phyloP scores from a whole-genome alignment of 1,140 invertebrate genomes.

The Heliconius hermathena region DNA sequence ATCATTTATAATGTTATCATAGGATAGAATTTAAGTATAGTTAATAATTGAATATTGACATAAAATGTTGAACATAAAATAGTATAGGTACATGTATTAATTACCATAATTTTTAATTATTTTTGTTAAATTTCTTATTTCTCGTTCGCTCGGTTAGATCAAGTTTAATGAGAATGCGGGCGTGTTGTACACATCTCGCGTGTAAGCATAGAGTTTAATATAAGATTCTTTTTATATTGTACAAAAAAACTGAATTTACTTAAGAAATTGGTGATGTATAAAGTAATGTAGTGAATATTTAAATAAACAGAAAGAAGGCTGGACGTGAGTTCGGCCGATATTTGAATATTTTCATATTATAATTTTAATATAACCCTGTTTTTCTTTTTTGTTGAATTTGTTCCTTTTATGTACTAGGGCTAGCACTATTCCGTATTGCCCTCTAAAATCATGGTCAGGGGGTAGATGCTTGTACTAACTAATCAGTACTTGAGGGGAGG shows the following conservation, averaged over 20 bases:
- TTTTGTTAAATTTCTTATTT: constrained; percentile 77
- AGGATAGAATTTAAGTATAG: constrained; percentile 74
- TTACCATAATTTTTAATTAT: constrained; percentile 78
- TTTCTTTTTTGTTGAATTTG: constrained; percentile 78
- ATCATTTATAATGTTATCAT: constrained; percentile 79
- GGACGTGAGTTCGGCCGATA: constrained; percentile 75
- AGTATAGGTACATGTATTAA: constrained; percentile 79
- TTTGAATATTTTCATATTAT: constrained; percentile 83
- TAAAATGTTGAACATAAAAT: constrained; percentile 81
- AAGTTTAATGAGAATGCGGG: constrained; percentile 64
- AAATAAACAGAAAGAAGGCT: constrained; percentile 79
- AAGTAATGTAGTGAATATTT: constrained; percentile 81
- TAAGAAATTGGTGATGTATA: constrained; percentile 82
- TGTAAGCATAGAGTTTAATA: constrained; percentile 74
- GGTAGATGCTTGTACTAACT: constrained; percentile 58
- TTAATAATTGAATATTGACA: constrained; percentile 79
- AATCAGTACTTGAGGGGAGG: constrained; percentile 61
- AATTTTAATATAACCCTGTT: constrained; percentile 82
- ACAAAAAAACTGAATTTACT: constrained; percentile 81
- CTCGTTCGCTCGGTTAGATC: constrained; percentile 74
- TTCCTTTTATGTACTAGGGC: constrained; percentile 75
- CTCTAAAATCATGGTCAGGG: constrained; percentile 37
- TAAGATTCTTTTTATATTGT: constrained; percentile 82
- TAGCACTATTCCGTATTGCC: constrained; percentile 52
- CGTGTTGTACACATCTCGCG: constrained; percentile 71